phyloP scores from a whole-genome alignment of 2,113 vertebrate genomes.

The Ameiurus melas region DNA sequence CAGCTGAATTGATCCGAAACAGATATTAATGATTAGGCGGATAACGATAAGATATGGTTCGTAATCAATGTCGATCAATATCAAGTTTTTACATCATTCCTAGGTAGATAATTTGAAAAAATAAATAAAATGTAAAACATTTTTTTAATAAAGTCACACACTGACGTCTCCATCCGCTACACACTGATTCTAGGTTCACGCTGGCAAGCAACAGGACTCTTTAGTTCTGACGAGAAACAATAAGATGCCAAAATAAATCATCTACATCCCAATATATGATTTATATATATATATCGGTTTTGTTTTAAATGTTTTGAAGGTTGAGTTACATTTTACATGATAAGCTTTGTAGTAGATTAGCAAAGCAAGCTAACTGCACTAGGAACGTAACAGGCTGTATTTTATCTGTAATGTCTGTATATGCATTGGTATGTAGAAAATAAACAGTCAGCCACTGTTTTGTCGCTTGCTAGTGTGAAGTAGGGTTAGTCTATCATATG shows the following conservation, averaged over 20 bases:
- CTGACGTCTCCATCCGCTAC: not conserved
- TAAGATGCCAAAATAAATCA: not conserved
- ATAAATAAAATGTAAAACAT: not conserved
- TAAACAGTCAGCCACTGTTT: not conserved
- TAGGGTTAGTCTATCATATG: not conserved
- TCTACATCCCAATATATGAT: too few relatives aligned
- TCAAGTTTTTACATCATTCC: not conserved
- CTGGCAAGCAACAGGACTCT: not conserved
- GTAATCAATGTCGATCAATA: not conserved
- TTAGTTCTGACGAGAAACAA: not conserved
- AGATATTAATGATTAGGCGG: not conserved
- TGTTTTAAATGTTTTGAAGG: not conserved
- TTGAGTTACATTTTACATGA: not conserved
- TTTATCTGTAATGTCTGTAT: not conserved
- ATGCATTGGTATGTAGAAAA: not conserved
- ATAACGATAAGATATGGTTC: not conserved
- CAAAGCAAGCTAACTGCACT: not conserved
- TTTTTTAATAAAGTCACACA: not conserved
- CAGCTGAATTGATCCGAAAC: not conserved
- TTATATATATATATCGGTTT: not conserved
- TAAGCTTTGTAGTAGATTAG: not conserved
- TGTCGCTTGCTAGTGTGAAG: not conserved
- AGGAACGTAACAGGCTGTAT: not conserved
- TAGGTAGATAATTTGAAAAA: not conserved
- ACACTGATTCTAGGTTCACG: not conserved